Base-by-base conservation (phyloP, 2,797 vertebrate species). In the Phoebastria nigripes region DNA sequence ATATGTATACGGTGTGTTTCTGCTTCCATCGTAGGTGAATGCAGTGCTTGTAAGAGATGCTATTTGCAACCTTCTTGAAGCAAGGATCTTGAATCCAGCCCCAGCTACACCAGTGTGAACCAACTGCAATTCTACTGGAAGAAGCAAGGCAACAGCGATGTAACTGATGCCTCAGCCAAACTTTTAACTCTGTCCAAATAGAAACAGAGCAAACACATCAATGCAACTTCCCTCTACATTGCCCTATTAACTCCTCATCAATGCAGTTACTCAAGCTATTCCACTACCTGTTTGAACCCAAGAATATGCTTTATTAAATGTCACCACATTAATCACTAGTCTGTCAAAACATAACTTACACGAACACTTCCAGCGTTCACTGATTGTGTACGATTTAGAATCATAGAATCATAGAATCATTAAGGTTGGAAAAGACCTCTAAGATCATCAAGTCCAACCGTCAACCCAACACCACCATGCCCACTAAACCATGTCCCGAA, bases 21-120 rank as follows among this genome's bases (percentile, higher is more conserved):
- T 89, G 79, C 58, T 83, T 81, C 93, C 76, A 47, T 10, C 54
- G 29, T 58, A 94, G 94, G 91, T 93, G 86, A 96, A 63, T 4
- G 12, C 52, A 89, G 41, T 2, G 28, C 73, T 67, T 93, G 28
- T 76, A 55, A 93, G 91, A 82, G 71, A 46, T 51, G 72, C 55
- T 69, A 51, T 66, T 56, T 77, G 78, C 73, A 82, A 11, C 66
- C 46, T 67, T 79, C 56, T 26, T 47, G 82, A 73, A 70, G 58
- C 37, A 87, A 67, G 28, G 55, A 70, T 13, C 58, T 87, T 63
- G 49, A 91, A 74, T 28, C 41, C 69, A 82, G 47, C 52, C 59
- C 25, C 47, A 69, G 21, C 58, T 46, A 33, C 7, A 5, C 49
- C 56, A 74, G 6, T 1, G 0, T 22, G 47, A 93, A 66, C 10